A percentile compares a stretch with the other conserved stretches of the same genome.
These are phyloP conservation scores for Pygoscelis antarcticus DNA, from an alignment of 2,113 vertebrate genomes.

Conservation along the genomic window DNA sequence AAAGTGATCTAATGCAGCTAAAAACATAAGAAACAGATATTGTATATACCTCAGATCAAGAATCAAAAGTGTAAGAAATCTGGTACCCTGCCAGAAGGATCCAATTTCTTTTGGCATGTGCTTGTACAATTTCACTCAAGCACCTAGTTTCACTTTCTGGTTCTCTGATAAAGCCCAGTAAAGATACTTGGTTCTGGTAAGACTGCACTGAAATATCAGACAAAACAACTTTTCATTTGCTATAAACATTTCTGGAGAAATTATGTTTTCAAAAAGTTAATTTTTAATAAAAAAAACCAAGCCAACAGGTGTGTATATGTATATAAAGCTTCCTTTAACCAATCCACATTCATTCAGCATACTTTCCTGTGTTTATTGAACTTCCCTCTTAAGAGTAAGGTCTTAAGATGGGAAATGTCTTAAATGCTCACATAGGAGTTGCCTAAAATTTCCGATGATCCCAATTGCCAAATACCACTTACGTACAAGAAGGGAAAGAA, in stretches of 20 bases:
- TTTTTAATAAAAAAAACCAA: not conserved
- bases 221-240: not conserved
- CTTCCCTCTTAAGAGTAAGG: not conserved
- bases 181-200: not conserved
- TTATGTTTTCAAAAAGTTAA: rapidly evolving
- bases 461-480: not conserved
- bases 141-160: not conserved
- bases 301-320: not conserved
- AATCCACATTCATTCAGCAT: not conserved
- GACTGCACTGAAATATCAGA: not conserved
- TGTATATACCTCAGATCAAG: not conserved
- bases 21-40: not conserved
- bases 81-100: not conserved
- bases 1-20: not conserved
- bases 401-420: not conserved
- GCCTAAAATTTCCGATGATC: not conserved
- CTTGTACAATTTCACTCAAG: not conserved
- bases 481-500: not conserved
- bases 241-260: not conserved
- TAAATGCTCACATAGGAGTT: not conserved
- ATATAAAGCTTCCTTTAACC: not conserved
- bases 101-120: not conserved
- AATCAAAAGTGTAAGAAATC: not conserved
- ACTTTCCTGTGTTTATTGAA: not conserved
- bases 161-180: not conserved